Evolutionary conservation across 2,888 invertebrate species (phyloP).

Genomic region (Neoascia interrupta): DNA sequence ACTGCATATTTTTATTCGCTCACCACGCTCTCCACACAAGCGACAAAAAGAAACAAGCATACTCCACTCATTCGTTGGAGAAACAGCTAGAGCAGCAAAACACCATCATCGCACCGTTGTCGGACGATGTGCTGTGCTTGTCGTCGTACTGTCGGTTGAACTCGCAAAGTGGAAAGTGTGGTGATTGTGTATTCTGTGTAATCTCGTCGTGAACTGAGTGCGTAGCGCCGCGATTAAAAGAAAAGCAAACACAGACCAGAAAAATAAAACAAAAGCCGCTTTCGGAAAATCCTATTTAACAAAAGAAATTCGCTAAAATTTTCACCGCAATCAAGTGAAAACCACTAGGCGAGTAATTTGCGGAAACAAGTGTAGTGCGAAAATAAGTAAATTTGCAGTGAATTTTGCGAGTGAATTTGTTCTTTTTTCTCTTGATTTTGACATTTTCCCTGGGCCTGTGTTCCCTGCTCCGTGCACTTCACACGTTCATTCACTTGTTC

Average conservation of each 20-base stretch:
- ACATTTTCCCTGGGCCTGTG: conserved; percentile 65
- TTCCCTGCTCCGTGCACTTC: conserved; percentile 62
- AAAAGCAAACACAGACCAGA: conserved; percentile 1
- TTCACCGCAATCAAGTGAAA: background rate
- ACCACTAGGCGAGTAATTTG: background rate
- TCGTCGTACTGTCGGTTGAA: conserved; percentile 45
- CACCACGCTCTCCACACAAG: background rate
- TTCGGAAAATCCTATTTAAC: conserved; percentile 2
- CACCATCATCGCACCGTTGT: conserved; percentile 17
- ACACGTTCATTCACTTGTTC: conserved; percentile 65
- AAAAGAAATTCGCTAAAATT: background rate
- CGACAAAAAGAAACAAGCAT: conserved; percentile 35
- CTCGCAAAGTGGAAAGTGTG: conserved; percentile 62
- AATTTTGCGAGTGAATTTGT: conserved; percentile 46
- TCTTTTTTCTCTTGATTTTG: conserved; percentile 51
- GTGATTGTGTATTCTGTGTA: conserved; percentile 52
- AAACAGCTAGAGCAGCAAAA: conserved; percentile 37
- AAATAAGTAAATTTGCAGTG: conserved; percentile 58
- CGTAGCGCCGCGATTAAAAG: conserved; percentile 40
- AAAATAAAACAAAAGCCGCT: background rate
- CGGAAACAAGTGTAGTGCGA: conserved; percentile 42
- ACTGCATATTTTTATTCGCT: conserved; percentile 1
- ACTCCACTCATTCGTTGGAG: background rate
- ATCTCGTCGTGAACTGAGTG: conserved; percentile 54
- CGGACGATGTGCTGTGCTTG: conserved; percentile 4